phyloP scores from a whole-genome alignment of 2,113 vertebrate genomes.

The Seriola aureovittata region DNA sequence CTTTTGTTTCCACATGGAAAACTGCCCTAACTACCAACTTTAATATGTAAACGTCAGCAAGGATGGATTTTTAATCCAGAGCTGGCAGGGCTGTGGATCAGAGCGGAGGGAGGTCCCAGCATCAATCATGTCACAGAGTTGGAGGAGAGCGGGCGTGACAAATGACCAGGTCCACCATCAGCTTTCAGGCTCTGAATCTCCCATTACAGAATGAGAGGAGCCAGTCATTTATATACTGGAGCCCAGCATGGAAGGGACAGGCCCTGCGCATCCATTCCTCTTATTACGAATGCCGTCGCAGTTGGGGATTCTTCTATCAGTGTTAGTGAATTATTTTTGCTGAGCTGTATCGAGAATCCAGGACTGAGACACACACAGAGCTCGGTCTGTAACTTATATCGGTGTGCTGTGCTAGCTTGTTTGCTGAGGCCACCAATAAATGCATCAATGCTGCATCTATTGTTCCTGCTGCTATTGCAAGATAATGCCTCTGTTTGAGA shows the following conservation, averaged over 20 bases:
- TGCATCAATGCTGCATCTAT: slow-evolving; percentile 14
- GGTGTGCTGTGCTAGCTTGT: slow-evolving; percentile 8
- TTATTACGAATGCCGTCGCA: slow-evolving; percentile 39
- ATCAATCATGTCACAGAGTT: slow-evolving; percentile 75
- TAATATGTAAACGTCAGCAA: slow-evolving; percentile 81
- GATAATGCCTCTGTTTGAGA: background rate
- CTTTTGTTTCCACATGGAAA: slow-evolving; percentile 72
- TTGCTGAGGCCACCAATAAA: slow-evolving; percentile 33
- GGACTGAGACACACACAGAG: slow-evolving; percentile 18
- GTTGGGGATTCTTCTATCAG: slow-evolving; percentile 18
- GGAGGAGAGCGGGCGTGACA: slow-evolving; percentile 67
- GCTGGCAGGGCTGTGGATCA: slow-evolving; percentile 68
- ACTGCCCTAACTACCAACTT: slow-evolving; percentile 75
- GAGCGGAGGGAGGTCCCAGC: slow-evolving; percentile 58
- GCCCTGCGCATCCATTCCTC: slow-evolving; percentile 6
- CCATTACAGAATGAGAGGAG: slow-evolving; percentile 54
- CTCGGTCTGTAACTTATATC: slow-evolving; percentile 34
- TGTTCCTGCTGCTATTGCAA: slow-evolving; percentile 8
- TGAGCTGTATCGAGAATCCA: background rate
- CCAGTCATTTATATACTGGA: slow-evolving; percentile 51
- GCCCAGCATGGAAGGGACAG: slow-evolving; percentile 32
- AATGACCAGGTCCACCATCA: slow-evolving; percentile 72
- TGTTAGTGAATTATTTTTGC: slow-evolving; percentile 25
- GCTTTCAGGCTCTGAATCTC: slow-evolving; percentile 59
- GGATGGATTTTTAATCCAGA: slow-evolving; percentile 80